phyloP scores from a whole-genome alignment of 2,113 vertebrate genomes.

The Alces alces region DNA sequence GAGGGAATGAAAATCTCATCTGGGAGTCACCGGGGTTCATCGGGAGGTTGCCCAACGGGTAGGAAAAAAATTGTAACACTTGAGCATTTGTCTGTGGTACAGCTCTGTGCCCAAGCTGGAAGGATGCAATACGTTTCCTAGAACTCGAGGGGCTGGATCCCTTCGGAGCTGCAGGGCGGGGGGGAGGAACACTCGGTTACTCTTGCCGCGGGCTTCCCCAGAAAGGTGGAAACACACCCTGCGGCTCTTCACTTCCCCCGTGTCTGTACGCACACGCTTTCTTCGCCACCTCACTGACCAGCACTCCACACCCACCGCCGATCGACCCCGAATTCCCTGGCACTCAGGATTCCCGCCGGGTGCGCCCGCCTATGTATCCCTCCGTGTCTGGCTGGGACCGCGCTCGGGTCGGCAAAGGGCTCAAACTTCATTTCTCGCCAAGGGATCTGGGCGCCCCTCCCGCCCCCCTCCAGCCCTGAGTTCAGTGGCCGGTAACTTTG shows the following conservation, averaged over 20 bases:
- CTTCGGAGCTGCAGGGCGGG: background rate
- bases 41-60: slow-evolving; percentile 29
- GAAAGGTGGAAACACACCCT: background rate
- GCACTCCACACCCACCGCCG: background rate
- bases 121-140: background rate
- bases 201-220: background rate
- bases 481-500: slow-evolving; percentile 70
- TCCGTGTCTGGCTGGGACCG: background rate
- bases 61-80: background rate
- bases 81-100: background rate
- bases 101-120: background rate
- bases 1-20: slow-evolving; percentile 33
- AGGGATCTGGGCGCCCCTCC: background rate
- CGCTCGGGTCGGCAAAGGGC: background rate
- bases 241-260: background rate
- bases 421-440: background rate
- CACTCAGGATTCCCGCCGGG: background rate
- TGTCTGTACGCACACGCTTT: background rate
- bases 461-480: background rate
- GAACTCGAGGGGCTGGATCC: background rate
- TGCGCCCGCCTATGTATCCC: background rate
- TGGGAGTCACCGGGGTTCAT: slow-evolving; percentile 38
- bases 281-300: background rate
- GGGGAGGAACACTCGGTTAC: background rate
- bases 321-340: background rate